A percentile compares a stretch with the other conserved stretches of the same genome.
These are phyloP conservation scores for Shinisaurus crocodilurus DNA, from an alignment of 2,113 vertebrate genomes.

Conservation along the genomic window DNA sequence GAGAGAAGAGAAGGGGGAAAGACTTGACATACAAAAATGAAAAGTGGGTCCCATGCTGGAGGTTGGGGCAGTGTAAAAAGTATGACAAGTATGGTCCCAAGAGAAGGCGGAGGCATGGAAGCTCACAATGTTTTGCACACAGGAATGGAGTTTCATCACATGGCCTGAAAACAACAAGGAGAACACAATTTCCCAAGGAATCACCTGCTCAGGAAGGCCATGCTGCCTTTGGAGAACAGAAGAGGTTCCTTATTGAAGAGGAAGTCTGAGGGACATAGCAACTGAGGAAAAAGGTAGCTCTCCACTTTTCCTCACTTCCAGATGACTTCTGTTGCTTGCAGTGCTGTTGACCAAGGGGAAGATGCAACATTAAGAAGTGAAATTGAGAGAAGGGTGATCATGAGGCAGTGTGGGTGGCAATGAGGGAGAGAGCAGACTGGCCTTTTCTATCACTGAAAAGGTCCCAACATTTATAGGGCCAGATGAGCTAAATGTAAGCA, in stretches of 20 bases:
- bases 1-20: background rate
- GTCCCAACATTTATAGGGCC: background rate
- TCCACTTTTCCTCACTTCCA: too few relatives aligned
- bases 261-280: background rate
- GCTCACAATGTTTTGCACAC: background rate
- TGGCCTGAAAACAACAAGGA: background rate
- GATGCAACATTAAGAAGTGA: accelerated
- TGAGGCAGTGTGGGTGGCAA: background rate
- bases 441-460: background rate
- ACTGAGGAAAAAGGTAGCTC: background rate
- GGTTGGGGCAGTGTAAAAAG: too few relatives aligned
- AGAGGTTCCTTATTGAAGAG: background rate
- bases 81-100: background rate
- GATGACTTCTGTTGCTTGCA: background rate
- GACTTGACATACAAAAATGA: background rate
- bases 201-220: background rate
- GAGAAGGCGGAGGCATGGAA: background rate
- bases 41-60: background rate
- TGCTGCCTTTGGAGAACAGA: background rate
- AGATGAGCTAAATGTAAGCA: background rate
- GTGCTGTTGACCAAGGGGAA: background rate
- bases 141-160: background rate
- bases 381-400: background rate
- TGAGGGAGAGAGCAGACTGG: too few relatives aligned
- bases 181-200: background rate